Conservation (phyloP, 2,888 invertebrate species). For the Mellilla xanthometata region DNA sequence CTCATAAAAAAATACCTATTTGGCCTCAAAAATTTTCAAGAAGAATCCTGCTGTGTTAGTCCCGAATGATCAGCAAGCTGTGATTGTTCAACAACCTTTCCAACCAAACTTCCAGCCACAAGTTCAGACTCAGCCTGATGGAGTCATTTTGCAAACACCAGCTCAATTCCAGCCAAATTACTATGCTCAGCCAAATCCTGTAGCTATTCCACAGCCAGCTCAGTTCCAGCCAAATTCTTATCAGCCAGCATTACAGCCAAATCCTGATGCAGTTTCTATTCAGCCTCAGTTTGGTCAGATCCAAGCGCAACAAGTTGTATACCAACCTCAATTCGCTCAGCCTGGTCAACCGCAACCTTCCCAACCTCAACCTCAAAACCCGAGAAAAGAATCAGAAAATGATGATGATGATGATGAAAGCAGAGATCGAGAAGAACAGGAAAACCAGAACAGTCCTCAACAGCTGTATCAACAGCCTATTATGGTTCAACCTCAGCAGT, state of each 20-base stretch:
- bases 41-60: slow-evolving; percentile 46
- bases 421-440: slow-evolving; percentile 15
- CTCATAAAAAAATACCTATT: too few species aligned
- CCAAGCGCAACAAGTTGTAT: slow-evolving; percentile 44
- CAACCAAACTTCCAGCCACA: slow-evolving; percentile 21
- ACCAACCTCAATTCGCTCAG: slow-evolving; percentile 22
- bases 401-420: slow-evolving; percentile 18
- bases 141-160: slow-evolving; percentile 30
- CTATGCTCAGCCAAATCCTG: slow-evolving; percentile 28
- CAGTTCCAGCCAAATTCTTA: slow-evolving; percentile 34
- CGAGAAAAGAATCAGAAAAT: slow-evolving; percentile 19
- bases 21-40: slow-evolving; percentile 56
- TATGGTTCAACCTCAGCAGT: slow-evolving; percentile 27
- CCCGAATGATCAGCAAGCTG: slow-evolving; percentile 16
- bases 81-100: slow-evolving; percentile 34
- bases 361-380: slow-evolving; percentile 22
- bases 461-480: slow-evolving; percentile 33
- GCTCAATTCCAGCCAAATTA: slow-evolving; percentile 31
- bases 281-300: slow-evolving; percentile 40
- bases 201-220: slow-evolving; percentile 28
- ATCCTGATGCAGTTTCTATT: slow-evolving; percentile 26
- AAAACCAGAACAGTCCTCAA: slow-evolving; percentile 21
- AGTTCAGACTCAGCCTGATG: slow-evolving; percentile 32
- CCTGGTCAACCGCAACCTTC: slow-evolving; percentile 10
- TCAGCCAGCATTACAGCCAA: slow-evolving; percentile 27